Evolutionary conservation across 1,140 invertebrate genomes (phyloP).

Genomic region (Catajapyx aquilonaris): DNA sequence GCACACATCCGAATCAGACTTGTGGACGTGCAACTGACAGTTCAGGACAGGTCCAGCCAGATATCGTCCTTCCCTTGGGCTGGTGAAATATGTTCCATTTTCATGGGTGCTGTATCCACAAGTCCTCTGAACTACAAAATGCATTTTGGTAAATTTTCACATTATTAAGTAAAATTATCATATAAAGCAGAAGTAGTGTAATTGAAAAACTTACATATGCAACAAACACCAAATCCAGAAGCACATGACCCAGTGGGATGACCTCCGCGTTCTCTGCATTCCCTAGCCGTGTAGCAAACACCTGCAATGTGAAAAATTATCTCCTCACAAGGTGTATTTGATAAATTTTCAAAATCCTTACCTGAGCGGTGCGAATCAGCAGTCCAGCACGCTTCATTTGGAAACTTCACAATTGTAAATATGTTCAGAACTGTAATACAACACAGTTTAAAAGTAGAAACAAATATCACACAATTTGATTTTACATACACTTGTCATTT

Average conservation of each 20-base stretch:
- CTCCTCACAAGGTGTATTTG: too few species aligned
- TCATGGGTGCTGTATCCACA: constrained; percentile 21
- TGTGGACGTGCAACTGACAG: constrained; percentile 23
- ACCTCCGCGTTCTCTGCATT: constrained; percentile 16
- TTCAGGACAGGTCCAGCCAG: constrained; percentile 11
- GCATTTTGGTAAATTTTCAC: too few species aligned
- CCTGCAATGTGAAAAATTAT: too few species aligned
- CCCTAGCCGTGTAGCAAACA: constrained; percentile 16
- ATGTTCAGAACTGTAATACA: constrained; percentile 16
- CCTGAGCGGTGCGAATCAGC: constrained; percentile 11
- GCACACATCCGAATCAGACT: constrained; percentile 19
- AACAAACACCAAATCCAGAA: constrained; percentile 22
- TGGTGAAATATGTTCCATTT: constrained; percentile 23
- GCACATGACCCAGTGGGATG: constrained; percentile 20
- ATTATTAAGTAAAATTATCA: not conserved
- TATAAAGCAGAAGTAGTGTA: not conserved
- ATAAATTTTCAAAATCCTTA: constrained; percentile 2
- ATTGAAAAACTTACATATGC: constrained; percentile 17
- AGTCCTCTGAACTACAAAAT: too few species aligned
- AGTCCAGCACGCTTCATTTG: constrained; percentile 16
- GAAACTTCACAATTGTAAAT: constrained; percentile 18
- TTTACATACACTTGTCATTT: too few species aligned
- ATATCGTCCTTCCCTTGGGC: constrained; percentile 13
- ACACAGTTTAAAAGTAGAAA: constrained; percentile 3
- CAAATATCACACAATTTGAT: too few species aligned